phyloP scores from a whole-genome alignment of 2,888 invertebrate genomes.

The Tortrix viridana region DNA sequence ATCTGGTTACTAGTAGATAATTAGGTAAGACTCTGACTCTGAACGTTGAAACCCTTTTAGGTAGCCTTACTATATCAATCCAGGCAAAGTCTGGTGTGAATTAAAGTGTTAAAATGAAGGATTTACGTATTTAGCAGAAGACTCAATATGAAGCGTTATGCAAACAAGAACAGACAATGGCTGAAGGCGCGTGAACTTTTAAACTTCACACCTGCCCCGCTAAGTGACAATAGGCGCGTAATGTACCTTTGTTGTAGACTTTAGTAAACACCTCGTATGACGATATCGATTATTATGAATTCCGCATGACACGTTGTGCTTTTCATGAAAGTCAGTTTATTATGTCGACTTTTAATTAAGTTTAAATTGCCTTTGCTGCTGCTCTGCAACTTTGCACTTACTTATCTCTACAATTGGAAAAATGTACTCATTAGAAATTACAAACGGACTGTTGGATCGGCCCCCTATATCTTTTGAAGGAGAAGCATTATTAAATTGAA shows the following conservation, averaged over 20 bases:
- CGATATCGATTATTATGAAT: slow-evolving; percentile 22
- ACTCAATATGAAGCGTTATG: slow-evolving; percentile 44
- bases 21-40: too few relatives aligned
- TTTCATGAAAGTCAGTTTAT: background rate
- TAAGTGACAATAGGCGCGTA: slow-evolving; percentile 47
- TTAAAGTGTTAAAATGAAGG: background rate
- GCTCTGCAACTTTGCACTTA: too few relatives aligned
- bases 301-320: slow-evolving; percentile 3
- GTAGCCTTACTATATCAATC: too few relatives aligned
- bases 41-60: too few relatives aligned
- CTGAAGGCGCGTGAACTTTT: slow-evolving; percentile 44
- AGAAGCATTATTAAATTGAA: too few relatives aligned
- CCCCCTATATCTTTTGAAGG: too few relatives aligned
- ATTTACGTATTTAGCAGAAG: background rate
- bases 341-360: too few relatives aligned
- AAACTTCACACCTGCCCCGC: slow-evolving; percentile 33
- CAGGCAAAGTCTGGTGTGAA: background rate
- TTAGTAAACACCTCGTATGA: slow-evolving; percentile 32
- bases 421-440: too few relatives aligned
- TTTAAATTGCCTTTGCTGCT: too few relatives aligned
- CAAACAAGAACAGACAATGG: slow-evolving; percentile 60
- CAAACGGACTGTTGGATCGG: too few relatives aligned
- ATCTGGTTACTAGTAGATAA: too few relatives aligned
- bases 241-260: slow-evolving; percentile 39
- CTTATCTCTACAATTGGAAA: too few relatives aligned